phyloP scores from a whole-genome alignment of 2,888 invertebrate genomes.

The Neuroscelio doddi region DNA sequence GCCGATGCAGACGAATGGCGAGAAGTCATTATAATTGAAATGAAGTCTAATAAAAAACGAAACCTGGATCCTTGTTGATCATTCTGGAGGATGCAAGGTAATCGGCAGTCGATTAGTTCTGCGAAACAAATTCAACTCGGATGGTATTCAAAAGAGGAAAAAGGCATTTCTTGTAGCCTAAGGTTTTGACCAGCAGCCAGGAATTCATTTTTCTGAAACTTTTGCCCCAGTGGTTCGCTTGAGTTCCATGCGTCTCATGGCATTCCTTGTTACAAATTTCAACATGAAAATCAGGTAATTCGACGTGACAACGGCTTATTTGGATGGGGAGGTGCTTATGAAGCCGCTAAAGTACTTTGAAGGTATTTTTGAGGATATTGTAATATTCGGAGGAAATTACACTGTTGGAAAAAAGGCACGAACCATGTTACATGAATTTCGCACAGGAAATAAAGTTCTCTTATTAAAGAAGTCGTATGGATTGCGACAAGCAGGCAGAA shows the following conservation, averaged over 20 bases:
- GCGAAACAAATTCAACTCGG: too few relatives aligned
- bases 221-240: too few relatives aligned
- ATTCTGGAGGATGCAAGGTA: neutral
- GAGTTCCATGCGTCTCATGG: constrained; percentile 10
- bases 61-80: constrained; percentile 14
- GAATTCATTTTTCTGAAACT: too few relatives aligned
- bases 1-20: constrained; percentile 19
- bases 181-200: constrained; percentile 25
- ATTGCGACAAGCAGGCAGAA: constrained; percentile 15
- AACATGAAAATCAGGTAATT: constrained; percentile 17
- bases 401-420: constrained; percentile 6
- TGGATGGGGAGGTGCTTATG: constrained; percentile 30
- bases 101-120: too few relatives aligned
- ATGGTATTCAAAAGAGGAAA: constrained; percentile 1
- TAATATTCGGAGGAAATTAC: neutral
- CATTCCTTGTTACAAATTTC: constrained; percentile 8
- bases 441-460: constrained; percentile 12
- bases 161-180: constrained; percentile 18
- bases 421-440: constrained; percentile 7
- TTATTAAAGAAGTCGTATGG: constrained; percentile 20
- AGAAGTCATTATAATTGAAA: constrained; percentile 10
- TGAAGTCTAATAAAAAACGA: constrained; percentile 19
- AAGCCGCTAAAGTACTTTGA: constrained; percentile 11
- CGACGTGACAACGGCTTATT: constrained; percentile 26
- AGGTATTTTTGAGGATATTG: constrained; percentile 10